These are phyloP conservation scores for Podocnemis expansa DNA, from an alignment of 2,113 vertebrate genomes.

Conservation along the genomic window DNA sequence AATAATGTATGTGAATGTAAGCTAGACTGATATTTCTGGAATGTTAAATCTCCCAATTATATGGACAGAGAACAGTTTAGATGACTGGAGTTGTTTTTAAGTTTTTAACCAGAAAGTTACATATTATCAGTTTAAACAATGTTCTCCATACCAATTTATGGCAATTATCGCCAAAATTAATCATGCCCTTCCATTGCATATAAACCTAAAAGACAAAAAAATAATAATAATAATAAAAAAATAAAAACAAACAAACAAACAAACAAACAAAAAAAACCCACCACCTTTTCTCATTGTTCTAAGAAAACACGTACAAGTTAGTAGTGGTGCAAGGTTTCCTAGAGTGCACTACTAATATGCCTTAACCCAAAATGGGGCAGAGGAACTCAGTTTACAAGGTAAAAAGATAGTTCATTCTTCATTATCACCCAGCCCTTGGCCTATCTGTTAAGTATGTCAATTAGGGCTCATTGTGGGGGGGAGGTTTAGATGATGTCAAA, in stretches of 20 bases:
- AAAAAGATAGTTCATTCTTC: not conserved
- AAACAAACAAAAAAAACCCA: not conserved
- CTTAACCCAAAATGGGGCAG: not conserved
- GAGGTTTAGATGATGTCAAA: not conserved
- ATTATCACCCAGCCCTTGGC: not conserved
- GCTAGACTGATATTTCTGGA: not conserved
- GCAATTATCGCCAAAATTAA: not conserved
- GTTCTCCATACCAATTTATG: constrained; percentile 10
- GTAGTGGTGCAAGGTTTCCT: not conserved
- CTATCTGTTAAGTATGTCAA: not conserved
- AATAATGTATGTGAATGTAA: not conserved
- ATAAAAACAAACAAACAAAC: not conserved
- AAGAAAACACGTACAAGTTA: not conserved
- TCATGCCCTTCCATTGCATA: not conserved
- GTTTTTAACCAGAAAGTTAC: constrained; percentile 6
- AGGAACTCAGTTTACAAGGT: not conserved
- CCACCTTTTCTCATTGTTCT: not conserved
- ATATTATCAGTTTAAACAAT: constrained; percentile 22
- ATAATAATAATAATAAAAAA: not conserved
- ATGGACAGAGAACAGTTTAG: not conserved
- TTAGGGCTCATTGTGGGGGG: not conserved
- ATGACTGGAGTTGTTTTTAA: not conserved
- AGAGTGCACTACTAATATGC: not conserved
- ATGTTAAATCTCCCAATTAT: not conserved
- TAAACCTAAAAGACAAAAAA: not conserved